Evolutionary conservation across 2,888 invertebrate genomes (phyloP).

Genomic region (Aleiodes alternator): DNA sequence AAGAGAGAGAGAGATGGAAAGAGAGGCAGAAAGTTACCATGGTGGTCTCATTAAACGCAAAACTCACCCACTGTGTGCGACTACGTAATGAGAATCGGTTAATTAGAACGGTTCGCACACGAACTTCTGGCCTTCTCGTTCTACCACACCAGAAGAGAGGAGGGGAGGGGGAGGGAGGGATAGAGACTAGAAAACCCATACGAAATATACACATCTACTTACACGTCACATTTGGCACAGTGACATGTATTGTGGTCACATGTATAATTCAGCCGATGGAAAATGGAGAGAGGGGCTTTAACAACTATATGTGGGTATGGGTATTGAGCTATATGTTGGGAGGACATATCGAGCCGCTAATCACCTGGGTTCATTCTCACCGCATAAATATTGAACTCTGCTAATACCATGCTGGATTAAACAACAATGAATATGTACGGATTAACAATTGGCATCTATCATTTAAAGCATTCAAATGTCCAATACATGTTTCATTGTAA

Average conservation of each 20-base stretch:
- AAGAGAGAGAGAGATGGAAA: neutral
- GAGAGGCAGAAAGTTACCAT: constrained; percentile 46
- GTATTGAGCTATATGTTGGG: neutral
- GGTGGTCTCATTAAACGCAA: constrained; percentile 73
- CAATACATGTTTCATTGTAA: no score
- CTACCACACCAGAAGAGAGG: neutral
- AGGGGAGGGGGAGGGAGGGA: neutral
- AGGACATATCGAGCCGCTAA: constrained; percentile 29
- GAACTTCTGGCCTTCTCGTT: constrained; percentile 10
- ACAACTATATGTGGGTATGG: constrained; percentile 24
- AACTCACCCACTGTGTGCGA: constrained; percentile 60
- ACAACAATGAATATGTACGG: constrained; percentile 27
- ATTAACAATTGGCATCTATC: constrained; percentile 9
- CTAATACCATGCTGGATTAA: constrained; percentile 16
- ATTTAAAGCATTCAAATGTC: neutral
- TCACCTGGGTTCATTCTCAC: constrained; percentile 29
- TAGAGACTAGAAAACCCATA: constrained; percentile 27
- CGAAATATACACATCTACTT: constrained; percentile 22
- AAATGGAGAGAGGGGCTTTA: constrained; percentile 61
- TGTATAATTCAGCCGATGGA: constrained; percentile 58
- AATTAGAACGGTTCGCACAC: constrained; percentile 65
- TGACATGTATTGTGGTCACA: constrained; percentile 42
- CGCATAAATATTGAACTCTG: constrained; percentile 28
- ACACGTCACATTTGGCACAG: constrained; percentile 38
- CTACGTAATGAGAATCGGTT: constrained; percentile 73